phyloP scores from a whole-genome alignment of 2,797 vertebrate genomes.

The Enteromius anoplus region DNA sequence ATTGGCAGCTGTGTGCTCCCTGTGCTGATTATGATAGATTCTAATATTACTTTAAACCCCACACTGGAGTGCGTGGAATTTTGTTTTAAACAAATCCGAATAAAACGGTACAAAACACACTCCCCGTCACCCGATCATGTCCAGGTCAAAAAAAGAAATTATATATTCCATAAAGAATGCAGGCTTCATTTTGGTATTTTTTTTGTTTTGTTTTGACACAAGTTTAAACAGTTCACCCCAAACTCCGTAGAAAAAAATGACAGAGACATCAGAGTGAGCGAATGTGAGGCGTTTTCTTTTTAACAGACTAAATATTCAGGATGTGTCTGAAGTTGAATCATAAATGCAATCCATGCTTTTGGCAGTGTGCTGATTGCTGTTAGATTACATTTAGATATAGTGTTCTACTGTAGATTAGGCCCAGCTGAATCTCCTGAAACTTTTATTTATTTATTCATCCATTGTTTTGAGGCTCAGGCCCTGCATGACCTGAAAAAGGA shows the following conservation, averaged over 20 bases:
- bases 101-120: neutral
- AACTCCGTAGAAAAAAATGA: neutral
- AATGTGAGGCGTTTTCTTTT: neutral
- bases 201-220: neutral
- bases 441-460: slow-evolving; percentile 21
- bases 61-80: slow-evolving; percentile 2
- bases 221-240: neutral
- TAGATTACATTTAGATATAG: slow-evolving; percentile 19
- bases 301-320: neutral
- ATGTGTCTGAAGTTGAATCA: neutral
- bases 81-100: slow-evolving; percentile 11
- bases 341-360: neutral
- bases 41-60: slow-evolving; percentile 15
- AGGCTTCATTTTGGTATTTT: neutral
- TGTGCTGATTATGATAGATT: slow-evolving; percentile 39
- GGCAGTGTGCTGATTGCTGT: slow-evolving; percentile 16
- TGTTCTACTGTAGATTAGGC: slow-evolving; percentile 1
- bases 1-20: neutral
- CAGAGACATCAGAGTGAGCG: neutral
- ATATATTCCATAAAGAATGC: neutral
- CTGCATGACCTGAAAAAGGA: slow-evolving; percentile 26
- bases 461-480: slow-evolving; percentile 11
- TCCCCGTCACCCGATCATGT: neutral
- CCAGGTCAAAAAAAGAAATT: neutral
- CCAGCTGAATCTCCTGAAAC: slow-evolving; percentile 22